Evolutionary conservation across 2,113 vertebrate genomes (phyloP), one percentile per base, ranked within the genome.

Genomic region (Todiramphus saurophagus): DNA sequence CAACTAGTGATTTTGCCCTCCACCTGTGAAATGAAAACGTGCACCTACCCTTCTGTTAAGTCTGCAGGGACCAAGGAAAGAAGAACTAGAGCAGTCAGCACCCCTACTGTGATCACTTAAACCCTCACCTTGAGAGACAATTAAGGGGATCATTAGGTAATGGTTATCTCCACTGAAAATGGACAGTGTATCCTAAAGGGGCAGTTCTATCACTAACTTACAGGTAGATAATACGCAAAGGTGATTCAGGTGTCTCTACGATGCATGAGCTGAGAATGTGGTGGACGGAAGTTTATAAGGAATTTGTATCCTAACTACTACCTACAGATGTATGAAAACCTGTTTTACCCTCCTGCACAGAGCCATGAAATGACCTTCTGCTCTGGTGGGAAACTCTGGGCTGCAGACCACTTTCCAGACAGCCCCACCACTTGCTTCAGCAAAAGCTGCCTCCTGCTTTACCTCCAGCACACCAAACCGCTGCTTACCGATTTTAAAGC

Each of bases 91-190:
- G 90, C 70, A 44, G 56, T 7, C 50, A 44, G 51, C 30, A 35
- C 2, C 30, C 15, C 5, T 55, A 2, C 37, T 51, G 62, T 0
- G 0, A 30, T 12, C 64, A 20, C 62, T n/a, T 9, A 12, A 79
- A 66, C 20, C 27, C 79, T 66, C 60, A 17, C 55, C 30, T 53
- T 28, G 30, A 20, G 33, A 62, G 72, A 10, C 33, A 44, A 13
- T 14, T 35, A 7, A 56, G 59, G 30, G 62, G 21, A 37, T 58
- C 37, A 53, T 41, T 31, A 69, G 56, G 23, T 5, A 35, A 53
- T 2, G 3, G 20, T 50, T n/a, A 19, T 37, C 64, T 43, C 58
- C 44, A 19, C 50, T 64, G 75, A 39, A 68, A 90, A 95, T 1
- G n/a, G 72, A 24, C 55, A 43, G 28, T 2, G 14, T 6, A 9